Percentiles rank a stretch among this genome's conserved stretches.
Evolutionary conservation across 2,113 vertebrate genomes (phyloP).

Genomic region (Cryptomyrus ogoouensis): DNA sequence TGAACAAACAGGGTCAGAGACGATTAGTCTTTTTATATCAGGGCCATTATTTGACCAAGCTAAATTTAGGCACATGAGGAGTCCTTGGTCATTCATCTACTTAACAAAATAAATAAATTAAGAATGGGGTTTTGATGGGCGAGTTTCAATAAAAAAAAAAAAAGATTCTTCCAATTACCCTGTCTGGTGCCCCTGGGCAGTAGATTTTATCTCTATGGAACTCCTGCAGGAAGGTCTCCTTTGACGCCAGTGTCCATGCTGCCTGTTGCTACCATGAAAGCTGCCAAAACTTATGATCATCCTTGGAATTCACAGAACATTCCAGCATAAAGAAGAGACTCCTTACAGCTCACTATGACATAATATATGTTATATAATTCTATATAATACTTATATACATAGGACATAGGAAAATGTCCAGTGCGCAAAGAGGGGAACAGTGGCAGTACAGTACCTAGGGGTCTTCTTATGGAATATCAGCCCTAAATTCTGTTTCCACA

Average conservation of each 20-base stretch:
- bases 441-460: not conserved
- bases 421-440: not conserved
- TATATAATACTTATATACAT: not conserved
- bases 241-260: not conserved
- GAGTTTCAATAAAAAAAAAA: conserved; percentile 35
- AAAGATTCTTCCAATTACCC: conserved; percentile 36
- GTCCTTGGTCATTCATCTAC: conserved; percentile 13
- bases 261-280: not conserved
- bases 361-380: not conserved
- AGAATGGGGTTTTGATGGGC: conserved; percentile 25
- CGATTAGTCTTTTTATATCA: not conserved
- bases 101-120: conserved; percentile 6
- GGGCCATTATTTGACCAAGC: not conserved
- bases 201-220: conserved; percentile 18
- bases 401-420: not conserved
- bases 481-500: not conserved
- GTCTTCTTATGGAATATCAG: not conserved
- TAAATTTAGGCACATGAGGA: conserved; percentile 1
- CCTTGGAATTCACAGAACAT: not conserved
- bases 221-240: not conserved
- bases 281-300: not conserved
- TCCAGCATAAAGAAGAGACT: not conserved
- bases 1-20: not conserved
- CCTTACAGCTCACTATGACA: not conserved
- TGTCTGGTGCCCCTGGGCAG: conserved; percentile 32